Percentiles rank a stretch among this genome's conserved stretches.
These are phyloP conservation scores for Rotaria sp. DNA, from an alignment of 2,888 invertebrate genomes.

Conservation along the genomic window DNA sequence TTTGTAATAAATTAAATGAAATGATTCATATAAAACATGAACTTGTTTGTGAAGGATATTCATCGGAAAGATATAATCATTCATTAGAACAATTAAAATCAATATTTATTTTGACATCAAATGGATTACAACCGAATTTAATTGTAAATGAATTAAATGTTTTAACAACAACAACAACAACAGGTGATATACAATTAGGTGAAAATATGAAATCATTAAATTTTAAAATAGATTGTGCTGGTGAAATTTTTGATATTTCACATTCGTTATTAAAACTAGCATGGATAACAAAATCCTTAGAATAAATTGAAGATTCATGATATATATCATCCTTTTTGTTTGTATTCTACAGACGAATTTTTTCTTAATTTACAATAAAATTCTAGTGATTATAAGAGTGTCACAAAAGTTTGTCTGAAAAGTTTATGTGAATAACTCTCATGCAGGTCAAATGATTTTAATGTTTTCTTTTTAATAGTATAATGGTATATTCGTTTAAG, in stretches of 20 bases:
- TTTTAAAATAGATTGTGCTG: background rate
- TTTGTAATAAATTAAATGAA: slow-evolving; percentile 35
- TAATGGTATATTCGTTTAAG: no score
- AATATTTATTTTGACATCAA: background rate
- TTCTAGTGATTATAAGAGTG: no score
- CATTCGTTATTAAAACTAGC: slow-evolving; percentile 17
- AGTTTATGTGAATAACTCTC: no score
- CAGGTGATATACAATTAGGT: background rate
- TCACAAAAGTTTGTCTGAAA: no score
- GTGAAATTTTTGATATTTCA: background rate
- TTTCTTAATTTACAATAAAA: no score
- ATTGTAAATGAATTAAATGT: background rate
- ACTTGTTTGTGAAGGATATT: background rate
- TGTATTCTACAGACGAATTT: no score
- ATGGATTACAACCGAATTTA: background rate
- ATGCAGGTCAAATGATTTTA: no score
- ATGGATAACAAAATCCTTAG: background rate
- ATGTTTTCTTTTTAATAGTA: no score
- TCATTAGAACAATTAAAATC: background rate
- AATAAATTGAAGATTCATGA: no score
- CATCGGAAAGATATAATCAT: background rate
- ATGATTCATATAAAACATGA: background rate
- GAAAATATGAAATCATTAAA: background rate
- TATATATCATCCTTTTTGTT: no score
- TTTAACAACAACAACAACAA: background rate